These are phyloP conservation scores for Tetragnatha versicolor DNA, from an alignment of 1,140 invertebrate genomes.

Conservation along the genomic window DNA sequence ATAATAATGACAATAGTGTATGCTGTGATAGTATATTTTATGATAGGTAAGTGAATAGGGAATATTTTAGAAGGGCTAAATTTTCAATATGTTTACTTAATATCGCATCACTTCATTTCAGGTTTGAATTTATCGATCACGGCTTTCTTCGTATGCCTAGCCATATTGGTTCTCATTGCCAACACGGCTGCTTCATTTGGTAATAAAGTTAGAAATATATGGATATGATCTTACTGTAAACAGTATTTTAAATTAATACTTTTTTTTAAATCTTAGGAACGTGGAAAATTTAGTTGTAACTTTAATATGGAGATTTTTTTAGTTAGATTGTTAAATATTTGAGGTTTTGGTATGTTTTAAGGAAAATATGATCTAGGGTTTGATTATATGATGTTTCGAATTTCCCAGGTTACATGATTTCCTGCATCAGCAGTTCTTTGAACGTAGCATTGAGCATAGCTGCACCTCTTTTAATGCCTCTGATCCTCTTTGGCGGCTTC, in stretches of 20 bases:
- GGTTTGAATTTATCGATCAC: conserved; percentile 76
- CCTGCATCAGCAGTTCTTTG: conserved; percentile 79
- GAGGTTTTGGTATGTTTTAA: background rate
- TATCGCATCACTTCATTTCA: background rate
- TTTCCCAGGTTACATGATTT: conserved; percentile 84
- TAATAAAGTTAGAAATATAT: too few species aligned
- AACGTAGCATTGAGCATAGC: conserved; percentile 87
- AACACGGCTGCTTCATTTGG: conserved; percentile 93
- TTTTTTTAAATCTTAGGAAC: too few species aligned
- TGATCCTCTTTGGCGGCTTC: conserved; percentile 94
- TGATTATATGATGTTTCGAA: background rate
- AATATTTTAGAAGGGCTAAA: background rate
- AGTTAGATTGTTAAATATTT: background rate
- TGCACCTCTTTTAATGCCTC: conserved; percentile 88
- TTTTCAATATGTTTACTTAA: background rate
- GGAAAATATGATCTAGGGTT: background rate
- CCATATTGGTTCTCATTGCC: conserved; percentile 80
- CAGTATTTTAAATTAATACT: too few species aligned
- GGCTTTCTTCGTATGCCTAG: conserved; percentile 78
- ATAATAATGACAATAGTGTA: conserved; percentile 84
- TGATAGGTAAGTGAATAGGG: conserved; percentile 61
- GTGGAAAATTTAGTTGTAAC: too few species aligned
- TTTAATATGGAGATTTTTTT: too few species aligned
- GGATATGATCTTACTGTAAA: too few species aligned
- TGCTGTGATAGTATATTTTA: conserved; percentile 81